Evolutionary conservation across 2,888 invertebrate species (phyloP).

Genomic region (Melanchra persicariae): DNA sequence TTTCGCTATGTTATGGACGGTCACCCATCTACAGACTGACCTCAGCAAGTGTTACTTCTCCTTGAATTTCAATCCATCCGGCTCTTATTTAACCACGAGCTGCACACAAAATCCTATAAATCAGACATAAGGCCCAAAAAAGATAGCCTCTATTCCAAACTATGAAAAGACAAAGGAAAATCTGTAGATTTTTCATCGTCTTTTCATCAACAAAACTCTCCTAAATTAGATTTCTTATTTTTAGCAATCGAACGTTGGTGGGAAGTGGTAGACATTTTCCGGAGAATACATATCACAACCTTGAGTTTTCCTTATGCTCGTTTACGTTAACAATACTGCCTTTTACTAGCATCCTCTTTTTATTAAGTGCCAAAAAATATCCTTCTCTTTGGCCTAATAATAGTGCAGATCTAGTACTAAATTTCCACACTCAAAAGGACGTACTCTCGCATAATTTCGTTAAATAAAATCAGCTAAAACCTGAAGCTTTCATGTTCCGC

Average conservation of each 20-base stretch:
- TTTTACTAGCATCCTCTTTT: background rate
- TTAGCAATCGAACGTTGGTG: background rate
- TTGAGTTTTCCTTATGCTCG: background rate
- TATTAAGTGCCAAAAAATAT: background rate
- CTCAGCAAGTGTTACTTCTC: too few relatives aligned
- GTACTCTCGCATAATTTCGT: background rate
- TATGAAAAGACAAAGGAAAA: too few relatives aligned
- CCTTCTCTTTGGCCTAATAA: background rate
- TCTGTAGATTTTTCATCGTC: background rate
- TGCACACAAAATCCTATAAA: too few relatives aligned
- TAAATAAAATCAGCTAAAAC: background rate
- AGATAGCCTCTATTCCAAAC: background rate
- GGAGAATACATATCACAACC: background rate
- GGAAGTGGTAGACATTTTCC: background rate
- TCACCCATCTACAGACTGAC: too few relatives aligned
- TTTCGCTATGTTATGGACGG: too few relatives aligned
- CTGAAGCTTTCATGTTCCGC: conserved; percentile 2
- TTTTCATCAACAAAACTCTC: background rate
- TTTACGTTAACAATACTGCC: too few relatives aligned
- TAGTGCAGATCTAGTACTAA: background rate
- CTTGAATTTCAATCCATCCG: too few relatives aligned
- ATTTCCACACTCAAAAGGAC: conserved; percentile 7
- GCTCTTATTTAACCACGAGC: too few relatives aligned
- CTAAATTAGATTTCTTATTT: background rate
- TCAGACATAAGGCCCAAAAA: too few relatives aligned